Conservation (phyloP, 1,140 invertebrate species). For the Coelopa frigida region DNA sequence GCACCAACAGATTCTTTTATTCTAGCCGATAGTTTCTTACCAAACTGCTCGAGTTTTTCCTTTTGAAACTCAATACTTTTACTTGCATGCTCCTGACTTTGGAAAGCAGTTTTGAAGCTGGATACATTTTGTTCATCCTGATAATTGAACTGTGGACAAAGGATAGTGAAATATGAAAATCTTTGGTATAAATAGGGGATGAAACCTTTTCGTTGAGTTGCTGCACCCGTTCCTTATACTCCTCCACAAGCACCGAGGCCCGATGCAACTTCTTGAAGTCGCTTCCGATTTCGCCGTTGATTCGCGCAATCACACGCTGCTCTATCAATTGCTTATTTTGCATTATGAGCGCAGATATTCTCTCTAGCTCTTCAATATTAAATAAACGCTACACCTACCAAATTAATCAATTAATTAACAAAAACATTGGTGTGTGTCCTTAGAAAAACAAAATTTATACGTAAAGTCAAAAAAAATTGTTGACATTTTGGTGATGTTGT, state of each 20-base stretch:
- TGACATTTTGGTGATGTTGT: too few species aligned
- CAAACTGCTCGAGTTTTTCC: slow-evolving; percentile 45
- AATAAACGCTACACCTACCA: too few species aligned
- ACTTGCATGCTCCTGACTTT: slow-evolving; percentile 49
- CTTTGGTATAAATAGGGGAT: slow-evolving; percentile 8
- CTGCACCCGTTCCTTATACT: slow-evolving; percentile 45
- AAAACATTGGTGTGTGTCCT: too few species aligned
- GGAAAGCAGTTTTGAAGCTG: slow-evolving; percentile 52
- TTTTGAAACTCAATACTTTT: slow-evolving; percentile 49
- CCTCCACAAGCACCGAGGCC: slow-evolving; percentile 24
- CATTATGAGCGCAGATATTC: too few species aligned
- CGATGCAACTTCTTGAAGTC: slow-evolving; percentile 49
- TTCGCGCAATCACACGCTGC: slow-evolving; percentile 45
- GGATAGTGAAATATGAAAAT: slow-evolving; percentile 16
- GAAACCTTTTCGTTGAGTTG: slow-evolving; percentile 52
- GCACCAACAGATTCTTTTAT: slow-evolving; percentile 46
- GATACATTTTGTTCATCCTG: slow-evolving; percentile 53
- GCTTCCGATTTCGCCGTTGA: slow-evolving; percentile 52
- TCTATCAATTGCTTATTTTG: slow-evolving; percentile 18
- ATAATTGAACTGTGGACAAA: slow-evolving; percentile 49
- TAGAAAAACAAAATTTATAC: too few species aligned
- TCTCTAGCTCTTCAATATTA: too few species aligned
- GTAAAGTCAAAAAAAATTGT: too few species aligned
- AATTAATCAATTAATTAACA: too few species aligned
- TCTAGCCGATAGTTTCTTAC: slow-evolving; percentile 46